Evolutionary conservation across 2,888 invertebrate species (phyloP).

Genomic region (Cephus nigrinus): DNA sequence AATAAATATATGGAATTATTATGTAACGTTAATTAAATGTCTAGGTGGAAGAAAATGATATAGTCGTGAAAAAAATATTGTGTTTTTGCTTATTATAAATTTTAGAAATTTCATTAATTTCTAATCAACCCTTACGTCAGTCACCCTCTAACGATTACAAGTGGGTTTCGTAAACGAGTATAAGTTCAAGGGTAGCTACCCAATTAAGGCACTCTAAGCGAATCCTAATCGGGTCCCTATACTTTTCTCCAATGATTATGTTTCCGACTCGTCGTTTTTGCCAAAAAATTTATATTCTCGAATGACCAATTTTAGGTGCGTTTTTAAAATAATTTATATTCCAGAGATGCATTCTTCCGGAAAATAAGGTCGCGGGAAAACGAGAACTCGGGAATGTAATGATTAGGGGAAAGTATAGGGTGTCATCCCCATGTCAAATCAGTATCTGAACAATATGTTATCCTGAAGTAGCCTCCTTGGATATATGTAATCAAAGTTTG

Average conservation of each 20-base stretch:
- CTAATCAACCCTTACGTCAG: neutral
- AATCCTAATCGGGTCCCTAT: neutral
- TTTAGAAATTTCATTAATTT: neutral
- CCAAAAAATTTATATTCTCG: too few relatives aligned
- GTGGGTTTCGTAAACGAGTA: neutral
- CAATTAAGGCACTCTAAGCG: neutral
- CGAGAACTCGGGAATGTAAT: too few relatives aligned
- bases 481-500: neutral
- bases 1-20: neutral
- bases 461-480: neutral
- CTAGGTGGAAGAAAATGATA: neutral
- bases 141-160: neutral
- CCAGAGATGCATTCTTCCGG: too few relatives aligned
- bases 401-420: too few relatives aligned
- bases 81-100: neutral
- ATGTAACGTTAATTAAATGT: neutral
- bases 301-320: too few relatives aligned
- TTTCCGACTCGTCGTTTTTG: too few relatives aligned
- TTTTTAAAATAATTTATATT: too few relatives aligned
- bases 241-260: too few relatives aligned
- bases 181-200: neutral
- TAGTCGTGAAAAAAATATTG: too few relatives aligned
- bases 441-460: neutral
- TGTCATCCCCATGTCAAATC: neutral
- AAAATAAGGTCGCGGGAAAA: too few relatives aligned